Percentiles rank a stretch among this genome's conserved stretches.
Conservation (phyloP, 30 jellyfish, hydroid and myxozoan genomes). For the Mastigias papua region DNA sequence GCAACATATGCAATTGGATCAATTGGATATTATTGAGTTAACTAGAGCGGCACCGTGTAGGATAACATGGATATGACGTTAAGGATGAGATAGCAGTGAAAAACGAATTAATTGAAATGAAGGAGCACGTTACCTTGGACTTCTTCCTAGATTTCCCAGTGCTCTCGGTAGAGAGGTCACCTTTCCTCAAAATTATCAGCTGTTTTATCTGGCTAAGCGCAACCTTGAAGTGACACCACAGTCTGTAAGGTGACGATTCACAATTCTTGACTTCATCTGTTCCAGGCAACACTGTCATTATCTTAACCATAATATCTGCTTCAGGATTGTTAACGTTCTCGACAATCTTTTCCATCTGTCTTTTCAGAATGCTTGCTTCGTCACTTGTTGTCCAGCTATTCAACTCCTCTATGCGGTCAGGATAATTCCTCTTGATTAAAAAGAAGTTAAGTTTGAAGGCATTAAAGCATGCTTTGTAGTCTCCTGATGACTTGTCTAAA, state of each 20-base stretch:
- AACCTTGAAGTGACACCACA: not conserved
- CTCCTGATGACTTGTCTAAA: not conserved
- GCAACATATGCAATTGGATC: too few relatives aligned
- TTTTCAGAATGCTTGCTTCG: not conserved
- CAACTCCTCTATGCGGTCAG: not conserved
- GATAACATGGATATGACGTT: too few relatives aligned
- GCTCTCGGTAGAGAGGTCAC: not conserved
- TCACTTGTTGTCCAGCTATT: not conserved
- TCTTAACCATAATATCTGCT: not conserved
- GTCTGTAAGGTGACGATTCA: not conserved
- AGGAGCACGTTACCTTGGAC: not conserved
- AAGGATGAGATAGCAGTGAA: too few relatives aligned
- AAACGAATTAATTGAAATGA: too few relatives aligned
- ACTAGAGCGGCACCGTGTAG: too few relatives aligned
- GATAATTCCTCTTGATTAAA: not conserved
- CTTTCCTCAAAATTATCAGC: not conserved
- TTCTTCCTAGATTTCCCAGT: not conserved
- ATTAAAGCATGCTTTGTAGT: not conserved
- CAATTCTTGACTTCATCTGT: not conserved
- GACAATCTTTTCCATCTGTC: not conserved
- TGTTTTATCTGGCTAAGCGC: not conserved
- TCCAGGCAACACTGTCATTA: not conserved
- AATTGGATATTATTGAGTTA: too few relatives aligned
- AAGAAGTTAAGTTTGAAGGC: not conserved
- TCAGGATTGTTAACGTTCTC: not conserved